Evolutionary conservation across 2,797 vertebrate genomes (phyloP).

Genomic region (Rousettus madagascariensis): DNA sequence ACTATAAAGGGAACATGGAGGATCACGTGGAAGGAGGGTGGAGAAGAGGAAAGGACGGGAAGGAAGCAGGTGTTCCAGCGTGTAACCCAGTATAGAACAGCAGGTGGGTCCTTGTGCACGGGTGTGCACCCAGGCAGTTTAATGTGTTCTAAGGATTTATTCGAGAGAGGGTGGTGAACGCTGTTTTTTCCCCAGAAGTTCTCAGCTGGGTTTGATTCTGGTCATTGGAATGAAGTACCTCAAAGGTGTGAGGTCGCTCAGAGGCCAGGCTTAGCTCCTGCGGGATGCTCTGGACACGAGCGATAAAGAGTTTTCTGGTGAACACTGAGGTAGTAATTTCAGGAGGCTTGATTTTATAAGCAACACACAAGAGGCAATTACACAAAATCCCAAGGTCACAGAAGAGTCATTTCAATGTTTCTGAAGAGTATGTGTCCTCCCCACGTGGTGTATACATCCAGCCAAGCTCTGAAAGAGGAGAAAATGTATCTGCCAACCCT

Average conservation of each 20-base stretch:
- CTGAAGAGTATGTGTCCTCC: neutral
- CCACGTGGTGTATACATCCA: neutral
- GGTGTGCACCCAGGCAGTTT: neutral
- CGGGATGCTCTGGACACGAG: neutral
- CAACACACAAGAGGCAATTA: neutral
- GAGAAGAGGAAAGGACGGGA: neutral
- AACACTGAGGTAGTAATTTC: neutral
- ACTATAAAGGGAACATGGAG: neutral
- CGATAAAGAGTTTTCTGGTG: neutral
- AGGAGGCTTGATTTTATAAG: neutral
- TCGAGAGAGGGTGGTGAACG: neutral
- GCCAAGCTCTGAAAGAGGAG: neutral
- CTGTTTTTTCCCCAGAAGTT: neutral
- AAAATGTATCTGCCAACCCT: neutral
- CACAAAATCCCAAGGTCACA: neutral
- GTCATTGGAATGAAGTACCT: neutral
- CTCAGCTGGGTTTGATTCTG: neutral
- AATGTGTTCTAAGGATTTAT: neutral
- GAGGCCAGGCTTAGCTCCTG: neutral
- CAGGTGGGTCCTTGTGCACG: neutral
- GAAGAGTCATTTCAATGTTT: neutral
- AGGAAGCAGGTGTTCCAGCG: neutral
- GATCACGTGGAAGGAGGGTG: neutral
- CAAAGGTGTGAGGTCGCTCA: neutral
- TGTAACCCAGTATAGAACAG: neutral